Percentiles rank a stretch among this genome's conserved stretches.
Evolutionary conservation across 2,888 invertebrate genomes (phyloP).

Genomic region (Calameuta filiformis): DNA sequence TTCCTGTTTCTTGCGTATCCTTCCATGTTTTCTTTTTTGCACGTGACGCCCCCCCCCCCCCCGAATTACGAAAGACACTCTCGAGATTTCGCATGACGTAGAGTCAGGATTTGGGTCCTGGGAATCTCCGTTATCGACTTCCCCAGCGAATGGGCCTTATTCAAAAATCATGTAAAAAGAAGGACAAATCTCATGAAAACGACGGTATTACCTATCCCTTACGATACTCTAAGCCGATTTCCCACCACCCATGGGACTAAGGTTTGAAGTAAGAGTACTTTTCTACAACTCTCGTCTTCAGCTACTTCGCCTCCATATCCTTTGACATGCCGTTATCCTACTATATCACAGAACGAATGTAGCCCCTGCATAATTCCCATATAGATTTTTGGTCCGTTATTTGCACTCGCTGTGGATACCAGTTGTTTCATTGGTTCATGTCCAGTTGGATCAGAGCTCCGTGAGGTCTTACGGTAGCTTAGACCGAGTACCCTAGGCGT

Average conservation of each 20-base stretch:
- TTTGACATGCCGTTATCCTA: neutral
- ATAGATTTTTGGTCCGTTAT: neutral
- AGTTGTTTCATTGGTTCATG: neutral
- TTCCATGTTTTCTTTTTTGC: neutral
- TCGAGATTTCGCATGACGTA: neutral
- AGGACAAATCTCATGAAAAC: neutral
- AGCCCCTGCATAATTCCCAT: neutral
- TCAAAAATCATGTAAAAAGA: neutral
- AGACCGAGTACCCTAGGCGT: neutral
- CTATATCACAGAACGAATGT: neutral
- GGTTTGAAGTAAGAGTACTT: neutral
- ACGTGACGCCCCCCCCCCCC: too few species aligned
- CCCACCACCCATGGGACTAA: neutral
- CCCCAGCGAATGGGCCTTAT: neutral
- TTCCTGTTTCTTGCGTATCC: neutral
- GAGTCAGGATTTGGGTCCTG: neutral
- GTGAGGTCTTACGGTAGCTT: neutral
- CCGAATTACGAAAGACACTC: neutral
- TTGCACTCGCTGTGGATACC: neutral
- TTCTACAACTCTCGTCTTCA: neutral
- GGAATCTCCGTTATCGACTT: neutral
- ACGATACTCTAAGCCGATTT: neutral
- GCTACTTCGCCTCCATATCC: neutral
- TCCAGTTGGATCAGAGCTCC: neutral
- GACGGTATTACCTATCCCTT: slow-evolving; percentile 1